A percentile compares a stretch with the other conserved stretches of the same genome.
phyloP scores from a whole-genome alignment of 2,797 vertebrate species.

The Hydrophis major region DNA sequence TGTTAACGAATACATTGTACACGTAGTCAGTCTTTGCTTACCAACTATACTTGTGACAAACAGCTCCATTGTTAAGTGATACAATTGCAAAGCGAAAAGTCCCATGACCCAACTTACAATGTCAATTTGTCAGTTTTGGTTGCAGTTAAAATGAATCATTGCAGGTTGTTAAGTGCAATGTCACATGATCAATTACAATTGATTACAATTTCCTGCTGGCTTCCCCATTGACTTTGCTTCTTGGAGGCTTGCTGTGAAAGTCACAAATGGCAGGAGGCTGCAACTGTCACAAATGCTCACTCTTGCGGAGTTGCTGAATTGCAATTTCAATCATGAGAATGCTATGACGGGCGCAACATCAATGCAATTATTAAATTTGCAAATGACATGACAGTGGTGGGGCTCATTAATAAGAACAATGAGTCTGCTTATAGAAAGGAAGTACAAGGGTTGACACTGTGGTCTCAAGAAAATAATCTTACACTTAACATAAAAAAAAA shows the following conservation, averaged over 20 bases:
- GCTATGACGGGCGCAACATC: neutral
- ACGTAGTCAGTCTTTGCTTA: neutral
- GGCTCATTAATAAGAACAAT: too few relatives aligned
- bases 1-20: neutral
- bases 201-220: neutral
- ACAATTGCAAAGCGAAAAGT: neutral
- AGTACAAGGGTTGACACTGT: too few relatives aligned
- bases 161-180: neutral
- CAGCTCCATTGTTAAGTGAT: neutral
- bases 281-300: neutral
- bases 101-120: neutral
- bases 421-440: too few relatives aligned
- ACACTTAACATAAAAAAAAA: too few relatives aligned
- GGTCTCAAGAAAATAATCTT: too few relatives aligned
- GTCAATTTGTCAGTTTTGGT: neutral
- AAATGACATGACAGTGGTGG: too few relatives aligned
- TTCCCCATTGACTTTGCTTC: neutral
- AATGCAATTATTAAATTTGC: too few relatives aligned
- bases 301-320: neutral
- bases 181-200: neutral
- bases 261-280: neutral
- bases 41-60: neutral
- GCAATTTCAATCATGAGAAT: neutral
- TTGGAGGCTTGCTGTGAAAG: neutral
- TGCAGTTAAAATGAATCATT: neutral